Conservation (phyloP, 2,113 vertebrate genomes). For the Loxodonta africana region DNA sequence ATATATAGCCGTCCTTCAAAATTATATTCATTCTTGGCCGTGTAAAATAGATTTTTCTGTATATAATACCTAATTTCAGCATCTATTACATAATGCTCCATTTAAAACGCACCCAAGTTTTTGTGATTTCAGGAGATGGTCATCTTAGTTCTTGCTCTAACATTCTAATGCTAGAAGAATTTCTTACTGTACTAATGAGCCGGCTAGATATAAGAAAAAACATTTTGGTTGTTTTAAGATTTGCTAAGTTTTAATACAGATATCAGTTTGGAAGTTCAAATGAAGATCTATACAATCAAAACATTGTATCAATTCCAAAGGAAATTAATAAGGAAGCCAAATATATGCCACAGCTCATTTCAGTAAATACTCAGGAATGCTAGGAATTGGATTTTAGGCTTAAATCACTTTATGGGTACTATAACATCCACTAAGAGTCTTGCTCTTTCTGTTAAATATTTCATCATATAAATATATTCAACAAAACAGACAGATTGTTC, state of each 20-base stretch:
- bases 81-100: background rate
- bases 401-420: background rate
- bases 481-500: background rate
- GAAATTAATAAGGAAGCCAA: background rate
- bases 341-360: background rate
- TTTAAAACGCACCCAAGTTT: constrained; percentile 45
- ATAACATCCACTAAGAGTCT: background rate
- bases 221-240: background rate
- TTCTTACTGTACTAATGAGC: background rate
- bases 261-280: background rate
- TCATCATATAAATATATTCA: constrained; percentile 32
- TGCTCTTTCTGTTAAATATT: constrained; percentile 21
- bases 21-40: background rate
- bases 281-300: background rate
- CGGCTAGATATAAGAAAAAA: constrained; percentile 18
- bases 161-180: background rate
- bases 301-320: background rate
- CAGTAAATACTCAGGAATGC: background rate
- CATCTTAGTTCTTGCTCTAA: background rate
- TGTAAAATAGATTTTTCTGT: background rate
- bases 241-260: background rate
- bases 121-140: constrained; percentile 14
- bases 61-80: background rate
- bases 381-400: background rate
- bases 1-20: background rate